Evolutionary conservation across 2,113 vertebrate species (phyloP).

Genomic region (Hyperopisus bebe): DNA sequence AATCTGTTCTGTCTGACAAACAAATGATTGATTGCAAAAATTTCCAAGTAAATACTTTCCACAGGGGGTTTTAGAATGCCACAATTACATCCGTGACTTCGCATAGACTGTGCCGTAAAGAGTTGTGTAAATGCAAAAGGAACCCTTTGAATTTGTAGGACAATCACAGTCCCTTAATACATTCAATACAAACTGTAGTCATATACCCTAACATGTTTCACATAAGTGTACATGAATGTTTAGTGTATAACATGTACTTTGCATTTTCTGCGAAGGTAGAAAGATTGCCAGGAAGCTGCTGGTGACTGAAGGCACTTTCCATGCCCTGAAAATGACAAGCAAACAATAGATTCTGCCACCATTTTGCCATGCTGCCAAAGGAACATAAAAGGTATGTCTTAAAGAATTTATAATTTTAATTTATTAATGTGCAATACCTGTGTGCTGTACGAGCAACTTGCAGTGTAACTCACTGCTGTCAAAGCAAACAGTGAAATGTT

Average conservation of each 20-base stretch:
- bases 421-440: neutral
- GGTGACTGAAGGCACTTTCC: constrained; percentile 31
- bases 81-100: neutral
- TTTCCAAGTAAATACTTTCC: neutral
- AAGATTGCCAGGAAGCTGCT: constrained; percentile 27
- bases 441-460: neutral
- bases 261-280: neutral
- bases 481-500: neutral
- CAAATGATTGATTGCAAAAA: neutral
- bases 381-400: constrained; percentile 50
- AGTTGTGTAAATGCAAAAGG: neutral
- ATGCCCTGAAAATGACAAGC: constrained; percentile 42
- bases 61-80: neutral
- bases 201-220: neutral
- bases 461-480: neutral
- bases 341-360: constrained; percentile 29
- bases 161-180: neutral
- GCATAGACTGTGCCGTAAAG: neutral
- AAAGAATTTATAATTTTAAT: neutral
- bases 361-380: constrained; percentile 39
- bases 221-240: neutral
- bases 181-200: neutral
- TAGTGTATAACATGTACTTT: neutral
- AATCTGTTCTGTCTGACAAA: neutral
- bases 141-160: neutral